Evolutionary conservation across 2,888 invertebrate species (phyloP), one percentile per base, ranked within the genome.

Genomic region (Tridacna gigas): DNA sequence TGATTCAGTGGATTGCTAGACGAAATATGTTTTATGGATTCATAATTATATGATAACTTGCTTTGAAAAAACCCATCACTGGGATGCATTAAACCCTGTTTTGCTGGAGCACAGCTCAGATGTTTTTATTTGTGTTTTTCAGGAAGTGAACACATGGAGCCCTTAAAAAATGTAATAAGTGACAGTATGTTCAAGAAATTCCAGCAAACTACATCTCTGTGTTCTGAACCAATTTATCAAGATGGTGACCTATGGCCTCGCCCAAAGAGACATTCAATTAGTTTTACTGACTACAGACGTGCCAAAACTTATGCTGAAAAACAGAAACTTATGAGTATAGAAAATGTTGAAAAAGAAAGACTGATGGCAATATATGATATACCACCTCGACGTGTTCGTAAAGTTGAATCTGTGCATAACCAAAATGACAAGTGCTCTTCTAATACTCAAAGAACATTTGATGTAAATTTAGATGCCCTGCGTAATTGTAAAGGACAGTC

Each of bases 331-430:
- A 90, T 89, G 74, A 91, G 91, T 83, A 92, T 91, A 69, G 92
- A 92, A 83, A 91, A 91, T 84, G 86, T 91, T 20, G 92, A 91
- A 60, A 86, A 89, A 61, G 89, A 90, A 51, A 86, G 91, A 5
- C 83, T 91, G 48, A 89, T 91, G 88, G 90, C 91, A 47, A 88
- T 91, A 37, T 93, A 92, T 90, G 93, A 93, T 85, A 88, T 92
- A 20, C 92, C 93, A 48, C 92, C 92, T 18, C 89, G 90, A 60
- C 86, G 89, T 22, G 84, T 89, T 13, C 77, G 91, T 45, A 92
- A 90, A 88, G 89, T 93, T 28, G 89, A 90, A 78, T 75, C 81
- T 26, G 75, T 79, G 48, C 82, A 83, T 22, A 51, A 71, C 22
- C 60, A 51, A 51, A 71, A 71, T 71, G 69, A 51, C n/a, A 80